Percentiles rank a stretch among this genome's conserved stretches.
Evolutionary conservation across 1,140 invertebrate species (phyloP).

Genomic region (Scaptomyza hsui): DNA sequence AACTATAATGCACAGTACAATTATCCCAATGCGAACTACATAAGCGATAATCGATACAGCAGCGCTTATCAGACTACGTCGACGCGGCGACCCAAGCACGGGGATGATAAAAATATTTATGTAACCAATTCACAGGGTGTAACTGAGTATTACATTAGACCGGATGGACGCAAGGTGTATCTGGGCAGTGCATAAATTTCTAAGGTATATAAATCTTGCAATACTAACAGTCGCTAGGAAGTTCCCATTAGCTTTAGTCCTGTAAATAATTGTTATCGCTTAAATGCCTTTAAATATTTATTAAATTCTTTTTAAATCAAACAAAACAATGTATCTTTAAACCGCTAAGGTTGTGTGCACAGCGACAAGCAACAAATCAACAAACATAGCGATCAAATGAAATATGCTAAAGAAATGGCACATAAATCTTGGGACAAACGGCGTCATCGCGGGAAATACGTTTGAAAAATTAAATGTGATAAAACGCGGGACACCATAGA

Average conservation of each 20-base stretch:
- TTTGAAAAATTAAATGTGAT: slow-evolving; percentile 77
- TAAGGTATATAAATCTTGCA: neutral
- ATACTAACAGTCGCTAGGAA: neutral
- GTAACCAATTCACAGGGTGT: slow-evolving; percentile 78
- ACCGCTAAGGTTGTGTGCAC: neutral
- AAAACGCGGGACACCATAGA: slow-evolving; percentile 39
- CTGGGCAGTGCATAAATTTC: slow-evolving; percentile 40
- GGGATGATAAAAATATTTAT: slow-evolving; percentile 78
- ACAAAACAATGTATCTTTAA: slow-evolving; percentile 11
- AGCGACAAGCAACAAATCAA: slow-evolving; percentile 39
- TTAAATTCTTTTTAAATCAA: slow-evolving; percentile 61
- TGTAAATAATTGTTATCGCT: slow-evolving; percentile 43
- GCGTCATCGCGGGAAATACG: slow-evolving; percentile 42
- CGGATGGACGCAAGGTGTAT: slow-evolving; percentile 77
- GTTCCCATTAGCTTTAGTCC: slow-evolving; percentile 12
- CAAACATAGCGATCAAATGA: slow-evolving; percentile 56
- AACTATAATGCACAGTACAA: slow-evolving; percentile 40
- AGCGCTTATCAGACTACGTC: slow-evolving; percentile 53
- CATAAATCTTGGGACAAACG: slow-evolving; percentile 72
- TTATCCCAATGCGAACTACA: slow-evolving; percentile 71
- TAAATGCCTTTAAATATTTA: slow-evolving; percentile 36
- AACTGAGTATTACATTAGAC: slow-evolving; percentile 77
- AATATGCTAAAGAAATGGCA: slow-evolving; percentile 48
- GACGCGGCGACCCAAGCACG: slow-evolving; percentile 44
- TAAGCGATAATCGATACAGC: slow-evolving; percentile 68